Percentiles rank a stretch among this genome's conserved stretches.
phyloP scores from a whole-genome alignment of 2,888 invertebrate species.

The Pseudoips prasinana region DNA sequence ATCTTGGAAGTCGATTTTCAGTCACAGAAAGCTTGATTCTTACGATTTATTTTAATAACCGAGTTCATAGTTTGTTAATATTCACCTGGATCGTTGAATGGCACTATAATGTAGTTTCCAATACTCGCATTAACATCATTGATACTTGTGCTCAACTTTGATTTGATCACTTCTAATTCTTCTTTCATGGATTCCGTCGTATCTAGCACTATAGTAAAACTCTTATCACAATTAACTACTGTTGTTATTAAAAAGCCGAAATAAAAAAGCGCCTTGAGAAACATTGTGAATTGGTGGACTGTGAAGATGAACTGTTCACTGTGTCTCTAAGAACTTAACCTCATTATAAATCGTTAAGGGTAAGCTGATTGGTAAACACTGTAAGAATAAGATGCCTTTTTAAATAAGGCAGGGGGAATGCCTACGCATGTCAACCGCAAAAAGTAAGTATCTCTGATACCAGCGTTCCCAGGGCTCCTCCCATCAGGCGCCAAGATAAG shows the following conservation, averaged over 20 bases:
- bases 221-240: constrained; percentile 24
- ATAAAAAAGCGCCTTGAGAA: constrained; percentile 6
- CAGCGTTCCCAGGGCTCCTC: no score
- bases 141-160: constrained; percentile 32
- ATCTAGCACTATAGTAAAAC: constrained; percentile 55
- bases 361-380: neutral
- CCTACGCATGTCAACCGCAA: no score
- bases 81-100: constrained; percentile 46
- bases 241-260: constrained; percentile 6
- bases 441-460: no score
- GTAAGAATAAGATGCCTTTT: no score
- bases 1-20: no score
- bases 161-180: constrained; percentile 44
- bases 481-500: no score
- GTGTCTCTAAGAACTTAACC: constrained; percentile 1
- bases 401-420: no score
- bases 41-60: no score
- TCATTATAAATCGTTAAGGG: constrained; percentile 9
- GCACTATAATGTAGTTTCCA: constrained; percentile 36
- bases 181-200: constrained; percentile 50
- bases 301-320: constrained; percentile 1
- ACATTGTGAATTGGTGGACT: constrained; percentile 16
- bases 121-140: constrained; percentile 17
- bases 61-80: no score
- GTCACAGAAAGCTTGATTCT: no score